phyloP scores from a whole-genome alignment of 1,140 invertebrate species.

The Holcopasites calliopsidis region DNA sequence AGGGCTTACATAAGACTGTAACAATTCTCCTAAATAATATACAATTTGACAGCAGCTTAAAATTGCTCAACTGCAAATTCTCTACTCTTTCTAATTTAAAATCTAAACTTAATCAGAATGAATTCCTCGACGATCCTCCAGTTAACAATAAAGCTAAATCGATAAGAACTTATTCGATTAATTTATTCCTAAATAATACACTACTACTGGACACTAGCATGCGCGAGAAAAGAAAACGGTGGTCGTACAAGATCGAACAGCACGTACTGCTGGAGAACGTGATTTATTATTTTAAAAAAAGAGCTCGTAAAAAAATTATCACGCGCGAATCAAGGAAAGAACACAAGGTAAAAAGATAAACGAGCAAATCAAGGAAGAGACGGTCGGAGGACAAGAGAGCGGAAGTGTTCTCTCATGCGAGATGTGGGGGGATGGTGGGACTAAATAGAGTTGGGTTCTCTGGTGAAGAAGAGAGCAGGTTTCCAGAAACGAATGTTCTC shows the following conservation, averaged over 20 bases:
- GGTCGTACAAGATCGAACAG: slow-evolving; percentile 20
- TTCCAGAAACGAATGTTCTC: slow-evolving; percentile 3
- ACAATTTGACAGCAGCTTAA: too few relatives aligned
- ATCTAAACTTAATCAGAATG: too few relatives aligned
- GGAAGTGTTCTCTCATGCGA: background rate
- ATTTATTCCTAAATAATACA: slow-evolving; percentile 42
- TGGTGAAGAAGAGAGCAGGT: background rate
- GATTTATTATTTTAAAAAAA: too few relatives aligned
- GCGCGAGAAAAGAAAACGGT: slow-evolving; percentile 38
- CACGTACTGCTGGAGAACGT: too few relatives aligned
- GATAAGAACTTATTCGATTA: slow-evolving; percentile 1
- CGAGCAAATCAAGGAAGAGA: slow-evolving; percentile 12
- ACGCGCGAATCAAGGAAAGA: background rate
- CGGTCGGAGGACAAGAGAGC: slow-evolving; percentile 1
- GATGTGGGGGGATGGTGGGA: background rate
- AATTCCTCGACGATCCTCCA: slow-evolving; percentile 42
- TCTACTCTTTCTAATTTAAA: too few relatives aligned
- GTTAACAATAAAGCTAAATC: background rate
- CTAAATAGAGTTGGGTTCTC: background rate
- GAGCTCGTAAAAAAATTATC: slow-evolving; percentile 1
- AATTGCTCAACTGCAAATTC: too few relatives aligned
- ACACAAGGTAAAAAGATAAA: slow-evolving; percentile 8
- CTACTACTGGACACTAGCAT: slow-evolving; percentile 56
- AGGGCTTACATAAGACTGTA: too few relatives aligned
- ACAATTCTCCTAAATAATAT: too few relatives aligned